Percentiles rank a stretch among this genome's conserved stretches.
Evolutionary conservation across 2,888 invertebrate species (phyloP).

Genomic region (Drosophila meridionalis): DNA sequence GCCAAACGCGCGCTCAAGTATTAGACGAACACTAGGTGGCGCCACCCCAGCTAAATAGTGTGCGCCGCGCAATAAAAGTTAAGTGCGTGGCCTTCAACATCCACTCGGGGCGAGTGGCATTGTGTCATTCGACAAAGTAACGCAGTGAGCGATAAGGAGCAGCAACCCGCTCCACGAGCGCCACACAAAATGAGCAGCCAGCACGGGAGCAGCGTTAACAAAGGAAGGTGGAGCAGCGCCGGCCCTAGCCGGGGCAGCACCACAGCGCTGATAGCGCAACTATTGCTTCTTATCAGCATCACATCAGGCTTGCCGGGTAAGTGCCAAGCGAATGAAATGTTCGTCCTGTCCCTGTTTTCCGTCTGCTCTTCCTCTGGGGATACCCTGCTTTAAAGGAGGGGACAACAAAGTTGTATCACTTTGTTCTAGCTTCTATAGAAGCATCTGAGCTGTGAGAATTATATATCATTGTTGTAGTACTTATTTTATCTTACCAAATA

Average conservation of each 20-base stretch:
- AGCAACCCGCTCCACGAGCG: constrained; percentile 49
- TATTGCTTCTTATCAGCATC: constrained; percentile 79
- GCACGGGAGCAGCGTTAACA: constrained; percentile 13
- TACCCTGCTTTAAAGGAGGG: constrained; percentile 1
- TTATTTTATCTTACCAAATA: too few relatives aligned
- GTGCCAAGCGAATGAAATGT: constrained; percentile 56
- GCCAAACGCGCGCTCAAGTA: constrained; percentile 3
- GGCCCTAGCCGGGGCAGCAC: constrained; percentile 41
- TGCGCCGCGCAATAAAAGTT: constrained; percentile 59
- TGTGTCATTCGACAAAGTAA: constrained; percentile 57
- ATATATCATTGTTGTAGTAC: neutral
- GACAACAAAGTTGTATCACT: neutral
- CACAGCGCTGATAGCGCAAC: constrained; percentile 62
- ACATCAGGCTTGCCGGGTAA: constrained; percentile 81
- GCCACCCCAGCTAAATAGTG: constrained; percentile 22
- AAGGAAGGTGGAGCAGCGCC: constrained; percentile 6
- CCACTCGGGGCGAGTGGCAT: constrained; percentile 37
- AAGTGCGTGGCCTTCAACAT: constrained; percentile 64
- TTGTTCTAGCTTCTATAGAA: neutral
- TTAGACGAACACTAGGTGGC: constrained; percentile 18
- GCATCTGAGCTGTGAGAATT: neutral
- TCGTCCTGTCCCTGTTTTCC: constrained; percentile 39
- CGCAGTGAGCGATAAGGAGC: constrained; percentile 54
- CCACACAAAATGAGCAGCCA: constrained; percentile 60
- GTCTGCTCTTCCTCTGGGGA: neutral